Conservation (phyloP, 1,140 invertebrate species). For the Harpegnathos saltator region DNA sequence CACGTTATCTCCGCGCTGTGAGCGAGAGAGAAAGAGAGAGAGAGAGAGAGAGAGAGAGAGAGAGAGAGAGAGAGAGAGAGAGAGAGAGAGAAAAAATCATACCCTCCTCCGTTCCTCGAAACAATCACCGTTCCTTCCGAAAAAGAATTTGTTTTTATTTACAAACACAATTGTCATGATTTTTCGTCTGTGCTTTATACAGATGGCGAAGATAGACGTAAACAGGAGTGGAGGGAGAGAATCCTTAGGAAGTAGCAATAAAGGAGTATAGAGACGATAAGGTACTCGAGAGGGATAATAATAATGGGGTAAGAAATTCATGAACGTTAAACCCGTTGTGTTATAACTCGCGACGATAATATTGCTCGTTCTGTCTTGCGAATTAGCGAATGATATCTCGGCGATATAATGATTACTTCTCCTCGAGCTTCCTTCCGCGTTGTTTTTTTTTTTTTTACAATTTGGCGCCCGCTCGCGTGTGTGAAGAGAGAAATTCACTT, state of each 20-base stretch:
- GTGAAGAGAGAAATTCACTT: constrained; percentile 26
- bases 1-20: background rate
- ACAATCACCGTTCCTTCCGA: background rate
- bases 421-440: constrained; percentile 5
- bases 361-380: constrained; percentile 2
- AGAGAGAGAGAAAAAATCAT: background rate
- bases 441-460: constrained; percentile 56
- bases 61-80: too few species aligned
- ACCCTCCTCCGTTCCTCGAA: background rate
- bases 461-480: too few species aligned
- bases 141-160: constrained; percentile 69
- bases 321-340: constrained; percentile 11
- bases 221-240: background rate
- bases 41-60: too few species aligned
- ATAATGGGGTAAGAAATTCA: background rate
- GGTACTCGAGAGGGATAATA: background rate
- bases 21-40: background rate
- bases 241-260: background rate
- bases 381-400: constrained; percentile 24
- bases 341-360: constrained; percentile 25
- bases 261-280: constrained; percentile 3
- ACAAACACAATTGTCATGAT: constrained; percentile 65
- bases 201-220: constrained; percentile 44
- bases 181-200: constrained; percentile 66
- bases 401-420: constrained; percentile 44